phyloP scores from a whole-genome alignment of 2,797 vertebrate genomes.

The Mus minutoides region DNA sequence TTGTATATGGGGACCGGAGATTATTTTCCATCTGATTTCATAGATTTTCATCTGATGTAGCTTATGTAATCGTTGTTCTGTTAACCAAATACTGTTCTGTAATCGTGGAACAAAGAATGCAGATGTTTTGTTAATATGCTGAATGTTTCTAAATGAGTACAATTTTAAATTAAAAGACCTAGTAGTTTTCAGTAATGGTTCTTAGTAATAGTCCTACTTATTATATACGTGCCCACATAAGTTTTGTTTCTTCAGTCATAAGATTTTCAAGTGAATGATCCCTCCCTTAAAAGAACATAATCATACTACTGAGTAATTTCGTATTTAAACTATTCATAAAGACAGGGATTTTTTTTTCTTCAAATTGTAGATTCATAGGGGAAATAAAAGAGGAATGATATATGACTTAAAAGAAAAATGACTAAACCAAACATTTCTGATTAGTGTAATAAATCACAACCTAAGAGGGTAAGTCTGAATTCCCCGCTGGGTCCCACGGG shows the following conservation, averaged over 20 bases:
- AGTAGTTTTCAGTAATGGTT: not conserved
- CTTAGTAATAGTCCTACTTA: not conserved
- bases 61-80: not conserved
- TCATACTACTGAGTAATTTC: not conserved
- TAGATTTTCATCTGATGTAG: not conserved
- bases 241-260: constrained; percentile 32
- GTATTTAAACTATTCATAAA: constrained; percentile 24
- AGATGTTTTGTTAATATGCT: not conserved
- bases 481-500: not conserved
- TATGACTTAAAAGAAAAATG: not conserved
- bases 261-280: not conserved
- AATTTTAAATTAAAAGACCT: not conserved
- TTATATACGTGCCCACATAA: not conserved
- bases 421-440: not conserved
- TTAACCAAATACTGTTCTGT: not conserved
- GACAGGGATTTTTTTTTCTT: not conserved
- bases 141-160: not conserved
- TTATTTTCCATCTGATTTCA: not conserved
- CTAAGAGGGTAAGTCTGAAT: not conserved
- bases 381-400: not conserved
- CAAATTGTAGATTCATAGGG: not conserved
- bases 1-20: not conserved
- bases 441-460: constrained; percentile 22
- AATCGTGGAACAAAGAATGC: not conserved
- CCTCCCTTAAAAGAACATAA: not conserved